A percentile compares a stretch with the other conserved stretches of the same genome.
Conservation (phyloP, 1,140 invertebrate genomes). For the Trachymyrmex cornetzi region DNA sequence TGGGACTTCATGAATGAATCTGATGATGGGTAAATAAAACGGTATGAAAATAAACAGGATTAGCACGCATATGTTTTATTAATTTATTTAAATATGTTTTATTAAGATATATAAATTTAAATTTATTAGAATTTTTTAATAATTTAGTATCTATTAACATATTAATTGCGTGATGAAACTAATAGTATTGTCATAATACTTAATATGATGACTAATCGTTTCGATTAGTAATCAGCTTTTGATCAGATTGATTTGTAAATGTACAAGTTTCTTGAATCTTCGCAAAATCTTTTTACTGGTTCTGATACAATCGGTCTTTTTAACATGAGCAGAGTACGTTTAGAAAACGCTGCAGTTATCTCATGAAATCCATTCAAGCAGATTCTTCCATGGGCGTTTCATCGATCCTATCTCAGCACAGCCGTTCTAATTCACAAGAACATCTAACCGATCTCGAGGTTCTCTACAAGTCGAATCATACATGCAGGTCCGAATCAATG, state of each 20-base stretch:
- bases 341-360: constrained; percentile 10
- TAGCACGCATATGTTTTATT: not conserved
- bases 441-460: constrained; percentile 2
- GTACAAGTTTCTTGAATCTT: not conserved
- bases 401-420: constrained; percentile 18
- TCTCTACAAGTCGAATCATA: constrained; percentile 32
- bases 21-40: not conserved
- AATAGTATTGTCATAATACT: not conserved
- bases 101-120: not conserved
- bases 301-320: not conserved
- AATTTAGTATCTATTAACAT: not conserved
- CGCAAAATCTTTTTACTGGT: not conserved
- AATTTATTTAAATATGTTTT: constrained; percentile 18
- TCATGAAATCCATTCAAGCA: constrained; percentile 16
- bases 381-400: not conserved
- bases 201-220: not conserved
- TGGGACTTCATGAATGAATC: not conserved
- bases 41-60: not conserved
- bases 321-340: not conserved
- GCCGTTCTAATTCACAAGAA: not conserved
- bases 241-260: not conserved
- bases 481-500: constrained; percentile 39
- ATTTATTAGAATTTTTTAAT: constrained; percentile 14
- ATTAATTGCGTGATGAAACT: not conserved
- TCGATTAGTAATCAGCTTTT: not conserved